Percentiles rank a stretch among this genome's conserved stretches.
phyloP scores from a whole-genome alignment of 2,888 invertebrate species.

The Aproaerema taeniolella region DNA sequence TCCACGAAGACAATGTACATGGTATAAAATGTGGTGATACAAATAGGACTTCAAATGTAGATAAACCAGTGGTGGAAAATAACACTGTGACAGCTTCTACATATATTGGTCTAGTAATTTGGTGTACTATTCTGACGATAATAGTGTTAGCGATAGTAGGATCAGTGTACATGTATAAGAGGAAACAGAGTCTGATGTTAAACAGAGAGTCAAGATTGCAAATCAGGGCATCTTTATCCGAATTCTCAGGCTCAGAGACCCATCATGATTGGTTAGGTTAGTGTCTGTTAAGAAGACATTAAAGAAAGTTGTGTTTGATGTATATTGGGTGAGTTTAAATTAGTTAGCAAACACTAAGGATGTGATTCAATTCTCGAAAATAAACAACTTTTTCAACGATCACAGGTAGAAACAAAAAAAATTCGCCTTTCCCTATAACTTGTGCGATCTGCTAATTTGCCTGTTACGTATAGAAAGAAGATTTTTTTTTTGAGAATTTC shows the following conservation, averaged over 20 bases:
- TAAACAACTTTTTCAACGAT: too few species aligned
- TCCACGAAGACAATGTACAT: constrained; percentile 63
- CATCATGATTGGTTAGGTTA: constrained; percentile 29
- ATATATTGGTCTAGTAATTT: constrained; percentile 25
- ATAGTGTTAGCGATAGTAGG: constrained; percentile 21
- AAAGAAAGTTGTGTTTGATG: too few species aligned
- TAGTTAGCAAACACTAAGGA: too few species aligned
- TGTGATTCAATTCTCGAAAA: too few species aligned
- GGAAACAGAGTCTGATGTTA: constrained; percentile 4
- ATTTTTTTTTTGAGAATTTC: too few species aligned
- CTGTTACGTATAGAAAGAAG: too few species aligned
- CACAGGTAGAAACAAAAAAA: too few species aligned
- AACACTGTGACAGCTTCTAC: constrained; percentile 1
- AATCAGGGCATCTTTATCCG: constrained; percentile 34
- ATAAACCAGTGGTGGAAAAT: constrained; percentile 4
- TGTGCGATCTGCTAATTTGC: too few species aligned
- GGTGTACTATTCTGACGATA: constrained; percentile 32
- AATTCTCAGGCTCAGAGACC: constrained; percentile 38
- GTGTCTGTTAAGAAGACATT: neutral
- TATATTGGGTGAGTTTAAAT: too few species aligned
- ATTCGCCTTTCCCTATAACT: too few species aligned
- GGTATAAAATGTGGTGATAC: constrained; percentile 58
- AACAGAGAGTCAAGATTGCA: constrained; percentile 31
- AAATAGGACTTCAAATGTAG: constrained; percentile 18
- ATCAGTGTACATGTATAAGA: constrained; percentile 1